Conservation (phyloP, 2,113 vertebrate species). For the Vulpes vulpes region DNA sequence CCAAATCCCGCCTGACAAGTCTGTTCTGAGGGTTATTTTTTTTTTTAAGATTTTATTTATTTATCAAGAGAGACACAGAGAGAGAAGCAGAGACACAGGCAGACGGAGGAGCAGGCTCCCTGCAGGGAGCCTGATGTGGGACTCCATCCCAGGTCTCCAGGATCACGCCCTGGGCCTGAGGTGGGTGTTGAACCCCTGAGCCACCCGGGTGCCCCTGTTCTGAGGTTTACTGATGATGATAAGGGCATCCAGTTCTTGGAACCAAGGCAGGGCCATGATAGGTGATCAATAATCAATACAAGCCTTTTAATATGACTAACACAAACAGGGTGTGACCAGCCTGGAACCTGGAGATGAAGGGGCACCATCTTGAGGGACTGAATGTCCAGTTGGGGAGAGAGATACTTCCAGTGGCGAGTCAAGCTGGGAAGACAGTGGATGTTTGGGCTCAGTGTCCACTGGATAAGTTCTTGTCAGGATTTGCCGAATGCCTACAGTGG, state of each 20-base stretch:
- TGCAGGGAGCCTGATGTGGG: too few relatives aligned
- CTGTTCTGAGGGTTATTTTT: neutral
- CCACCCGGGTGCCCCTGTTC: neutral
- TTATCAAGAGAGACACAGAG: too few relatives aligned
- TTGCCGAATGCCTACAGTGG: neutral
- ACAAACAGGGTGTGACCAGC: neutral
- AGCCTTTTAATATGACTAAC: neutral
- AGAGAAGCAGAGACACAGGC: too few relatives aligned
- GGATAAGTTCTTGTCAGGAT: conserved; percentile 2
- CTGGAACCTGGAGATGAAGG: neutral
- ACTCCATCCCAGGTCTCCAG: too few relatives aligned
- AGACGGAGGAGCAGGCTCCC: too few relatives aligned
- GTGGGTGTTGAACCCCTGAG: too few relatives aligned
- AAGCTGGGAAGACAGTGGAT: neutral
- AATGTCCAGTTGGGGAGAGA: neutral
- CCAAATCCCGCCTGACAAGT: neutral
- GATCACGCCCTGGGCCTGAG: too few relatives aligned
- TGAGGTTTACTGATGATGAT: neutral
- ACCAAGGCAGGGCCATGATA: neutral
- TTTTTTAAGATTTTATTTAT: too few relatives aligned
- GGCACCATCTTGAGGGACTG: neutral
- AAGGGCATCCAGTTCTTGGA: neutral
- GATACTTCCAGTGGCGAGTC: neutral
- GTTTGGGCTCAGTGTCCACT: conserved; percentile 47
- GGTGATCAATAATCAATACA: neutral